These are phyloP conservation scores for Ictidomys tridecemlineatus DNA, from an alignment of 2,113 vertebrate species.

Conservation along the genomic window DNA sequence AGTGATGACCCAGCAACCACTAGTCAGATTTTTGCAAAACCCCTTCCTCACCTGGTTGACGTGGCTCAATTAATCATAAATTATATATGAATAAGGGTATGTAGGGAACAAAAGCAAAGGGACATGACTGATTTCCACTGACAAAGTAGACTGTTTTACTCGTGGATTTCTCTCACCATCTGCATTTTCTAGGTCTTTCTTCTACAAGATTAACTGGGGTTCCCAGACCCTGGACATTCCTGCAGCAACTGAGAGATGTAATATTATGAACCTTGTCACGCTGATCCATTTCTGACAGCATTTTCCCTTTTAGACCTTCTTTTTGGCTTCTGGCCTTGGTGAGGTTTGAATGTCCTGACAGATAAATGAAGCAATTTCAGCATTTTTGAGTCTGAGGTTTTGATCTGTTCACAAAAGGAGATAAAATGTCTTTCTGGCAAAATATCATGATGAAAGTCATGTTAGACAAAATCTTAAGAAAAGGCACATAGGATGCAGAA, in stretches of 20 bases:
- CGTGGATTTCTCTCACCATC: background rate
- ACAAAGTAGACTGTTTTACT: background rate
- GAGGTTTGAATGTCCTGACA: conserved; percentile 57
- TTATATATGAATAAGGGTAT: background rate
- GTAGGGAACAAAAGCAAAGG: background rate
- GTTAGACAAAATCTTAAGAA: conserved; percentile 10
- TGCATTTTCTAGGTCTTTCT: background rate
- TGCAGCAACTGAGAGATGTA: conserved; percentile 3
- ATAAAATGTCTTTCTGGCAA: conserved; percentile 38
- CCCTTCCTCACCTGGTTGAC: background rate
- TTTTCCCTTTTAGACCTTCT: conserved; percentile 16
- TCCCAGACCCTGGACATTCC: conserved; percentile 3
- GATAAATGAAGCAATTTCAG: conserved; percentile 51
- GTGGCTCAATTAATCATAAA: background rate
- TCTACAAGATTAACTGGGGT: background rate
- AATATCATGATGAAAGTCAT: background rate
- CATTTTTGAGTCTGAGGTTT: conserved; percentile 38
- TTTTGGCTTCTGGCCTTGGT: conserved; percentile 57
- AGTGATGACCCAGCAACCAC: background rate
- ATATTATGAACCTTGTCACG: background rate
- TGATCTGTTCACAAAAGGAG: conserved; percentile 8
- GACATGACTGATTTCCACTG: background rate
- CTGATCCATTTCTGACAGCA: conserved; percentile 53
- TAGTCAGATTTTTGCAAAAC: background rate
- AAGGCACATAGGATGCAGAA: background rate